Base-by-base conservation (phyloP, 2,797 vertebrate genomes). In the Takifugu rubripes region DNA sequence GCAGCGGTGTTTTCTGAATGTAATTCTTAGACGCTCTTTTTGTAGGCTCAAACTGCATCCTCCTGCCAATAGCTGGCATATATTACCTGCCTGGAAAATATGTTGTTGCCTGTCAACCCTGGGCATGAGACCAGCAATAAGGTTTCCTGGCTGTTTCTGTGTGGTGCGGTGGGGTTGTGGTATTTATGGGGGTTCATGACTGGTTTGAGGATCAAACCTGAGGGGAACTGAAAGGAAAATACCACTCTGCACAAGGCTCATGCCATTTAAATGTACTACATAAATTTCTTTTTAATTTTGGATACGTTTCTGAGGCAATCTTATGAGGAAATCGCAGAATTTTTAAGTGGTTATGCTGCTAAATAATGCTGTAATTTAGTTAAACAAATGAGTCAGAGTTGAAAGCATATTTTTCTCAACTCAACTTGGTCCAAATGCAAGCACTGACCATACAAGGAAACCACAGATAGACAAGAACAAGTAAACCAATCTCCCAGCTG, bases 31-130 rank as follows among this genome's bases (percentile, higher is more conserved):
- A 67, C 16, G 46, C 27, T 74, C 54, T 80, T 58, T 73, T 72
- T 64, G 25, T 69, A 87, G 84, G 60, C 54, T 74, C n/a, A 84
- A 66, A 80, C 51, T 79, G 31, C 77, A 78, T 53, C 73, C 59
- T 47, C 65, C 55, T 55, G 44, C 36, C 64, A 84, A 59, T 70
- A 81, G 57, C 6, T 87, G 84, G 83, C 70, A 50, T 52, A 21
- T 80, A 66, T 73, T 85, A 47, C 75, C 81, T 51, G 51, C 66
- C 6, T 82, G 82, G 79, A 81, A 68, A 68, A 61, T 83, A 36
- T 88, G 86, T 78, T 84, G 79, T 76, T 88, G 82, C 64, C 64
- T 73, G 51, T 70, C 78, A 64, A 55, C 72, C 21, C 61, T 73
- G 50, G 81, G 74, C 59, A 42, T 83, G 68, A 73, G 61, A 66